phyloP scores from a whole-genome alignment of 2,888 invertebrate species.

The Mesoligia furuncula region DNA sequence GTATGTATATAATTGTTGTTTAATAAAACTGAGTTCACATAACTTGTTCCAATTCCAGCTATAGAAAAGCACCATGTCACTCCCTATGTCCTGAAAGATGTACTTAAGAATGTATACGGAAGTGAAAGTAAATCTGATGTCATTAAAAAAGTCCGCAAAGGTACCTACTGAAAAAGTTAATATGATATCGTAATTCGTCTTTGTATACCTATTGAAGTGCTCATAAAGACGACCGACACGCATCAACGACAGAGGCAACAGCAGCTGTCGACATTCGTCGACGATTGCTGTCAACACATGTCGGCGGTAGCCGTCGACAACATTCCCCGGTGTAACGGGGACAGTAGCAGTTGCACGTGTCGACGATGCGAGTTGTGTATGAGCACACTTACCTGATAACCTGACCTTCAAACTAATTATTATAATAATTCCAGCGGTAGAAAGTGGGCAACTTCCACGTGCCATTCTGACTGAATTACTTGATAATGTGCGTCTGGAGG shows the following conservation, averaged over 20 bases:
- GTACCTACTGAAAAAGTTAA: constrained; percentile 5
- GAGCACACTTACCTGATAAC: no score
- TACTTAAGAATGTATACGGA: constrained; percentile 5
- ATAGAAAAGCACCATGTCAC: constrained; percentile 26
- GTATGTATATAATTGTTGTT: background rate
- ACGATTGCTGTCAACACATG: no score
- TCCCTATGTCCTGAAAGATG: background rate
- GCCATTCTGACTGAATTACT: constrained; percentile 31
- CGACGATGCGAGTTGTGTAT: no score
- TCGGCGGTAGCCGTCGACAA: no score
- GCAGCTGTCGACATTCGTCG: no score
- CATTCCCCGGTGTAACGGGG: no score
- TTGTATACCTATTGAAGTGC: no score
- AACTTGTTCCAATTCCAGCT: constrained; percentile 16
- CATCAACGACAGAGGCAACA: no score
- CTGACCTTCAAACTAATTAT: background rate
- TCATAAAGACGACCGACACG: no score
- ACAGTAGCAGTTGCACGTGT: no score
- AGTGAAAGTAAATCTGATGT: constrained; percentile 25
- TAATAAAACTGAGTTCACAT: no score
- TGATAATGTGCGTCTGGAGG: background rate
- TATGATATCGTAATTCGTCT: background rate
- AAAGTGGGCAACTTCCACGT: constrained; percentile 22
- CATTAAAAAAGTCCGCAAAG: constrained; percentile 34
- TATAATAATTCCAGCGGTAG: constrained; percentile 34